These are phyloP conservation scores for Aspidiotus destructor DNA, from an alignment of 2,888 invertebrate species.

Conservation along the genomic window DNA sequence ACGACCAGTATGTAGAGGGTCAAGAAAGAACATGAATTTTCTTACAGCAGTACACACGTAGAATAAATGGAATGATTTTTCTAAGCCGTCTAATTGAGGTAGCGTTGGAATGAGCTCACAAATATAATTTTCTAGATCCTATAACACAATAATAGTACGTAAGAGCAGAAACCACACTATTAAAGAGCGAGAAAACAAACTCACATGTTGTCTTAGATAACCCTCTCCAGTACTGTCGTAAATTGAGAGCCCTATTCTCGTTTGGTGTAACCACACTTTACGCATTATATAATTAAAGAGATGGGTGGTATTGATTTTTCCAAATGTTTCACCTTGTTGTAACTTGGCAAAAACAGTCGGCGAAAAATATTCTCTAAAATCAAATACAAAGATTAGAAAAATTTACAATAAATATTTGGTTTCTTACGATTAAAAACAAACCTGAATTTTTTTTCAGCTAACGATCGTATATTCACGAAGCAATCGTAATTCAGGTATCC, in stretches of 20 bases:
- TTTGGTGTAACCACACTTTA: conserved; percentile 90
- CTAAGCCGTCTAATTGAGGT: conserved; percentile 78
- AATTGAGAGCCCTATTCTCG: conserved; percentile 81
- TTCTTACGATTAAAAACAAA: background rate
- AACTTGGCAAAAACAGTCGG: conserved; percentile 79
- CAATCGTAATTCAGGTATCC: conserved; percentile 18
- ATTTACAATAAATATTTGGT: background rate
- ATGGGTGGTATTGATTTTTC: conserved; percentile 75
- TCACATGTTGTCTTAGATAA: conserved; percentile 70
- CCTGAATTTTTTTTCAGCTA: conserved; percentile 21
- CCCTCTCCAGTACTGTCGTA: conserved; percentile 91
- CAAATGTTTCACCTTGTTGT: conserved; percentile 74
- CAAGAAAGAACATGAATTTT: conserved; percentile 92
- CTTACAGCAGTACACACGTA: conserved; percentile 93
- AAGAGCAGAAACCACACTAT: background rate
- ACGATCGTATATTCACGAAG: conserved; percentile 19
- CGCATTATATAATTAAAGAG: conserved; percentile 93
- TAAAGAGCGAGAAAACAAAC: conserved; percentile 30
- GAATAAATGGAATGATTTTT: conserved; percentile 88
- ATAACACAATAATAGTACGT: conserved; percentile 40
- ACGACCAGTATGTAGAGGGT: conserved; percentile 75
- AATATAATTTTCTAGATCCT: conserved; percentile 93
- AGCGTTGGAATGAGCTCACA: conserved; percentile 85
- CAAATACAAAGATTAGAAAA: conserved; percentile 26
- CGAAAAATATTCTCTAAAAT: conserved; percentile 64